A percentile compares a stretch with the other conserved stretches of the same genome.
phyloP scores from a whole-genome alignment of 2,113 vertebrate genomes.

The Cygnus buccinator region DNA sequence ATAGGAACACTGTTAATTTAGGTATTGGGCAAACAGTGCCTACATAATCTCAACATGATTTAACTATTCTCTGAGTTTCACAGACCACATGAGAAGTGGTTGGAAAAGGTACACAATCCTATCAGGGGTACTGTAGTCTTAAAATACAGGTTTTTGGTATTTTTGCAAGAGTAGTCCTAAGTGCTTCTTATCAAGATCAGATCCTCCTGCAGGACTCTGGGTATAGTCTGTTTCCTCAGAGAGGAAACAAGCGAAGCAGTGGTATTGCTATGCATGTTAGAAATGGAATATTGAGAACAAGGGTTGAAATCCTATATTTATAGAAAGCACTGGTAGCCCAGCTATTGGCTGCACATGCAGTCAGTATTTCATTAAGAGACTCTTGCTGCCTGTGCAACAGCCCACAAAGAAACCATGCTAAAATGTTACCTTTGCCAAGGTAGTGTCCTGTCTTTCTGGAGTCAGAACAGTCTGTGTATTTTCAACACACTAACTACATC shows the following conservation, averaged over 20 bases:
- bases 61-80: neutral
- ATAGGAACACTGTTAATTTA: neutral
- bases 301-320: fast-evolving
- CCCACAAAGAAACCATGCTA: neutral
- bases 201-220: neutral
- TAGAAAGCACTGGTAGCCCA: neutral
- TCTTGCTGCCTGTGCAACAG: neutral
- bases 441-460: neutral
- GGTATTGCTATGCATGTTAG: neutral
- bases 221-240: neutral
- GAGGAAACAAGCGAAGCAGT: neutral
- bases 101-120: neutral
- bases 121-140: neutral
- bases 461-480: neutral
- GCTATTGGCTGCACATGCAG: neutral
- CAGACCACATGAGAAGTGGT: neutral
- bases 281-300: neutral
- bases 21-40: neutral
- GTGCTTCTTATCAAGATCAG: neutral
- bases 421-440: neutral
- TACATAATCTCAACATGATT: neutral
- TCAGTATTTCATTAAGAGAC: neutral
- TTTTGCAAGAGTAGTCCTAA: neutral
- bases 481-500: neutral
- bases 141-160: neutral